Conservation (phyloP, 2,113 vertebrate species). For the Heterotilapia buettikoferi region DNA sequence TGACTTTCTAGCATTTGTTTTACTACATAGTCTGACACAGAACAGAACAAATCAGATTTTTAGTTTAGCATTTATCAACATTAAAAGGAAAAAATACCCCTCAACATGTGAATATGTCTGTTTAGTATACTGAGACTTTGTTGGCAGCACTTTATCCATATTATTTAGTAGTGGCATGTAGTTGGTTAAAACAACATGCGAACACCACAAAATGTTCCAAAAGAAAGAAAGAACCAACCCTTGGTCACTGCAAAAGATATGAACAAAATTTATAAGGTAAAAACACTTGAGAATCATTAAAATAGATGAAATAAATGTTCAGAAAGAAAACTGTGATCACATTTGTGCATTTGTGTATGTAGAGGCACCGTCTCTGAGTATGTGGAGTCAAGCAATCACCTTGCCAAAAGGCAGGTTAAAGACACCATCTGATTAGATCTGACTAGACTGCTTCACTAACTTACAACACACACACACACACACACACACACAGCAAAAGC, state of each 20-base stretch:
- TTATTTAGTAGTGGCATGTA: neutral
- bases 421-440: conserved; percentile 5
- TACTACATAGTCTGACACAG: neutral
- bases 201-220: neutral
- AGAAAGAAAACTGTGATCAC: neutral
- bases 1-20: neutral
- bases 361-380: neutral
- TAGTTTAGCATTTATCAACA: neutral
- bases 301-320: neutral
- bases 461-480: neutral
- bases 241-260: neutral
- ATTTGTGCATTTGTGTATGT: neutral
- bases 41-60: neutral
- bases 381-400: neutral
- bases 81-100: neutral
- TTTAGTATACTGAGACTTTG: neutral
- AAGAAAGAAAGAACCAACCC: neutral
- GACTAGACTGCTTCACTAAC: neutral
- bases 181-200: neutral
- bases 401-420: conserved; percentile 11
- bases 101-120: neutral
- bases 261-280: neutral
- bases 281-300: neutral
- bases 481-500: neutral
- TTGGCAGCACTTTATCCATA: neutral